phyloP scores from a whole-genome alignment of 2,797 vertebrate genomes.

The Leptatherina wallacei region DNA sequence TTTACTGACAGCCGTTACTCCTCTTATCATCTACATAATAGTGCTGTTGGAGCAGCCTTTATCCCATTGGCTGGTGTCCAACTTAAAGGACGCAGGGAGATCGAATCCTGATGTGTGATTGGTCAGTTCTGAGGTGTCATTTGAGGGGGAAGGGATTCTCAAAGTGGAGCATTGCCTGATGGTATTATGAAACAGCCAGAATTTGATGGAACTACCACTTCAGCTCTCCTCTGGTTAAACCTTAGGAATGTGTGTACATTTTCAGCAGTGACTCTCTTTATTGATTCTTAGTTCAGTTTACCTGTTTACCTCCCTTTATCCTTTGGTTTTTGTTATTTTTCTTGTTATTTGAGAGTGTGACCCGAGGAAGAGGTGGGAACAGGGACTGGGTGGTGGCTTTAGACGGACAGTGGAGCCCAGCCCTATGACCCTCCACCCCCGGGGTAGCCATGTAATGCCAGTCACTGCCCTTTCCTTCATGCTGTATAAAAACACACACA shows the following conservation, averaged over 20 bases:
- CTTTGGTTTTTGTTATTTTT: slow-evolving; percentile 74
- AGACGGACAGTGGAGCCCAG: slow-evolving; percentile 72
- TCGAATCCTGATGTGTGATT: slow-evolving; percentile 75
- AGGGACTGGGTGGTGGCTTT: slow-evolving; percentile 80
- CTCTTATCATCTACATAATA: slow-evolving; percentile 42
- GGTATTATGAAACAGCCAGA: slow-evolving; percentile 74
- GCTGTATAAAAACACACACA: slow-evolving; percentile 89
- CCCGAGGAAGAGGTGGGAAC: slow-evolving; percentile 76
- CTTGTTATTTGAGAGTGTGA: slow-evolving; percentile 83
- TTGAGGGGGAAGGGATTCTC: slow-evolving; percentile 72
- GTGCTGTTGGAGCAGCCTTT: slow-evolving; percentile 50
- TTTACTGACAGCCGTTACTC: slow-evolving; percentile 64
- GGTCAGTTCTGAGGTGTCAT: slow-evolving; percentile 81
- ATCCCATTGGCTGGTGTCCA: slow-evolving; percentile 43
- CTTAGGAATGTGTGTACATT: slow-evolving; percentile 90
- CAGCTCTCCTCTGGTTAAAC: slow-evolving; percentile 88
- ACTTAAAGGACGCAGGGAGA: slow-evolving; percentile 54
- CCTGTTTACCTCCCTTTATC: slow-evolving; percentile 77
- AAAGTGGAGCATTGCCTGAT: slow-evolving; percentile 65
- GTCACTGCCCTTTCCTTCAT: slow-evolving; percentile 86
- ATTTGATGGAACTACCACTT: slow-evolving; percentile 86
- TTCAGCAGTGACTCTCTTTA: slow-evolving; percentile 89
- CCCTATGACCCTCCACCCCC: slow-evolving; percentile 74
- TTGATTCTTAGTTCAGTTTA: slow-evolving; percentile 80
- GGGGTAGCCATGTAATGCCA: slow-evolving; percentile 86